Percentiles rank a stretch among this genome's conserved stretches.
Evolutionary conservation across 1,140 invertebrate genomes (phyloP).

Genomic region (Hycleus phaleratus): DNA sequence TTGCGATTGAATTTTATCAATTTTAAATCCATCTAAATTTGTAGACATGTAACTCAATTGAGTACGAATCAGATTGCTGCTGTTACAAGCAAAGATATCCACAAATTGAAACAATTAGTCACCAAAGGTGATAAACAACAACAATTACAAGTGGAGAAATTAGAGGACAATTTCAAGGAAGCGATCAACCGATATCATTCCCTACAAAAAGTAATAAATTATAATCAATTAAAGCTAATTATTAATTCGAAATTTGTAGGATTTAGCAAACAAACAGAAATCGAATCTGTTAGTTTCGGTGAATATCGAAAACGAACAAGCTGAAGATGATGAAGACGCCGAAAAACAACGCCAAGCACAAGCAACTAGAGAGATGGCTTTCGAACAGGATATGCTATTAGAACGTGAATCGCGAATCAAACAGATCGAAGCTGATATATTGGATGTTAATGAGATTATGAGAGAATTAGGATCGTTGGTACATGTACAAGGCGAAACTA

Average conservation of each 20-base stretch:
- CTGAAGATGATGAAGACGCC: constrained; percentile 40
- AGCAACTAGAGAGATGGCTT: constrained; percentile 55
- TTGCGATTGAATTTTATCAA: constrained; percentile 1
- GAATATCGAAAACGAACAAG: constrained; percentile 38
- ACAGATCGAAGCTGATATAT: constrained; percentile 74
- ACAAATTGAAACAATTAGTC: constrained; percentile 58
- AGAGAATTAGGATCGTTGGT: constrained; percentile 75
- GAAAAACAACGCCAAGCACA: constrained; percentile 49
- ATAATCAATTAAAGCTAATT: constrained; percentile 9
- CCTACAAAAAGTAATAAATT: constrained; percentile 61
- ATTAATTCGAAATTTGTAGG: constrained; percentile 38
- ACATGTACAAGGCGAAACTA: constrained; percentile 68
- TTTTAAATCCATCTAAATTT: constrained; percentile 29
- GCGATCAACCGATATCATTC: constrained; percentile 68
- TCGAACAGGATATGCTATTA: constrained; percentile 65
- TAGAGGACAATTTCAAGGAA: constrained; percentile 72
- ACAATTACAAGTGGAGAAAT: constrained; percentile 72
- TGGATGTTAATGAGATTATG: constrained; percentile 90
- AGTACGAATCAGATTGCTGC: constrained; percentile 68
- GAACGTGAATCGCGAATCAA: constrained; percentile 66
- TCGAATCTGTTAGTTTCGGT: constrained; percentile 54
- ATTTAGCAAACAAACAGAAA: constrained; percentile 71
- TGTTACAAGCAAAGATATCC: constrained; percentile 64
- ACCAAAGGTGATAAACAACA: constrained; percentile 65
- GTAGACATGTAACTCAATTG: constrained; percentile 69